Conservation (phyloP, 2,113 vertebrate species). For the Notiomystis cincta region DNA sequence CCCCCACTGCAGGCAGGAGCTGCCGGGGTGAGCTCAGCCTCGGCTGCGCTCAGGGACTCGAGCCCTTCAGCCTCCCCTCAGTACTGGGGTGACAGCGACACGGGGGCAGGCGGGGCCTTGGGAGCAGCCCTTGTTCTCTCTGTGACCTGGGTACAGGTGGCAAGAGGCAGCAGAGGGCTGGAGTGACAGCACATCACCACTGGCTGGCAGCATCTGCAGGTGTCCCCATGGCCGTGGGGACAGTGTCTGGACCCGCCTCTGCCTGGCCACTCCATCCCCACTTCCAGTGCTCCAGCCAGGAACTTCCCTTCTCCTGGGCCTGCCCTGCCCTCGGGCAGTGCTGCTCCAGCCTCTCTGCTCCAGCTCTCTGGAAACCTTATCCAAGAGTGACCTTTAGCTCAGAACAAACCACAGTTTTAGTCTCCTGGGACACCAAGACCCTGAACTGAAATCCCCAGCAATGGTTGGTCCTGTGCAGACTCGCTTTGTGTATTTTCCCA, state of each 20-base stretch:
- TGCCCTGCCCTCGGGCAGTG: neutral
- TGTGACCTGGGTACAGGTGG: neutral
- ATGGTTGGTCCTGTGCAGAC: neutral
- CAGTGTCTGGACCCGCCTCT: neutral
- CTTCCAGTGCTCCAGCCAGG: rapidly evolving
- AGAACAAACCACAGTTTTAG: neutral
- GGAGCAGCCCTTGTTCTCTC: neutral
- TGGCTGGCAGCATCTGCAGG: neutral
- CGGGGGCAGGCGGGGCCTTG: neutral
- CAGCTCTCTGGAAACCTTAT: neutral
- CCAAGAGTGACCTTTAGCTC: neutral
- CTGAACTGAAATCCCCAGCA: neutral
- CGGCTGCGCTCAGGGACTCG: neutral
- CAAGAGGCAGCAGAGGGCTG: neutral
- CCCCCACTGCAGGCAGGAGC: neutral
- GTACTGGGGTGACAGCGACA: neutral
- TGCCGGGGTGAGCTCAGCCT: neutral
- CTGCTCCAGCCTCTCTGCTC: neutral
- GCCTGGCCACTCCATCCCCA: neutral
- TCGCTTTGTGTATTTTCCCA: neutral
- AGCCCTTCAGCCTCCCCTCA: neutral
- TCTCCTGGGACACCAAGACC: neutral
- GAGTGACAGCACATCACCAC: neutral
- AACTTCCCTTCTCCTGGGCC: neutral
- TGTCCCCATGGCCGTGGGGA: neutral